Base-by-base conservation (phyloP, 2,888 invertebrate species). In the Papilio protenor region DNA sequence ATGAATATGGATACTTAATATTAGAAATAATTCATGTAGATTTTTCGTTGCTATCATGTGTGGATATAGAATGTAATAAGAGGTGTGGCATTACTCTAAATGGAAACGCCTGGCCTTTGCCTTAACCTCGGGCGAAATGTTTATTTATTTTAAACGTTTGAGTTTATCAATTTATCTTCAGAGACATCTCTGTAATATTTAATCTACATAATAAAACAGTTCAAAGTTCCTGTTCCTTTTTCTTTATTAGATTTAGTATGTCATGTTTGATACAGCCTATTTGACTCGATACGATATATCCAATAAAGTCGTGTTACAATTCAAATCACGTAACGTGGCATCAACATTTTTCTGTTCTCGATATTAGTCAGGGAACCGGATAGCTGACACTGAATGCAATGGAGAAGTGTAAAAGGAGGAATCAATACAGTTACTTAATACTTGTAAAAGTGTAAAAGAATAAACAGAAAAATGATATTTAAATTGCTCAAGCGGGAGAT, bases 291-390 rank as follows among this genome's bases (percentile, higher is more conserved):
- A 66, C 71, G 64, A 61, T 66, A 72, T 73, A 78, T 75, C 64
- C 66, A 72, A 78, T 75, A 57, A 75, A 33, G 64, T 8, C 55
- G 18, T 74, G 75, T 72, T 55, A 64, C 57, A 57, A 78, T 78
- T 78, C 78, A 72, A 78, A 78, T 78, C 78, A 78, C 75, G 78
- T 78, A 78, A 66, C 75, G 66, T 75, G 1, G 75, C 52, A 64
- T 45, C 75, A 74, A 75, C 78, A 75, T 66, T 78, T 45, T 78
- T 78, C 72, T 75, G 72, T 75, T 73, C 78, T 66, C 72, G 14
- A 73, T 66, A 78, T 78, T 73, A 78, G 75, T 78, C 72, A 78
- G 75, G 73, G 75, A 45, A 66, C 57, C 72, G 75, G 47, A 61
- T 55, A 55, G 78, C 78, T 78, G 77, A 77, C 75, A 61, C 57